Evolutionary conservation across 2,888 invertebrate species (phyloP).

Genomic region (Patella pellucida): DNA sequence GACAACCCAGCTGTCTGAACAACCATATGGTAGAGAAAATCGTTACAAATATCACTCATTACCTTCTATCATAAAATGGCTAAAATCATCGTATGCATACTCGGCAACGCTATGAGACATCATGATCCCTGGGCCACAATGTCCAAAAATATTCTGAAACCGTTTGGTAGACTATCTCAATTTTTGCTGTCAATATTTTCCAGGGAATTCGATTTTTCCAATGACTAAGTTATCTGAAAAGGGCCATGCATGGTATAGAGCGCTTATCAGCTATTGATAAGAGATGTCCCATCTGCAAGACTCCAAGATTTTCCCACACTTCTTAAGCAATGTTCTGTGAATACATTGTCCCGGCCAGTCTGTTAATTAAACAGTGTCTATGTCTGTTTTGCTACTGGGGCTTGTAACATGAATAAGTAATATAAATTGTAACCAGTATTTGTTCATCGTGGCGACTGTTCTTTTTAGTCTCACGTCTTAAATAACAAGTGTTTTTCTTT

Average conservation of each 20-base stretch:
- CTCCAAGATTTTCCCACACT: slow-evolving; percentile 40
- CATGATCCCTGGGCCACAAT: slow-evolving; percentile 8
- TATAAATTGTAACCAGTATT: no score
- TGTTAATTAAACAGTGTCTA: neutral
- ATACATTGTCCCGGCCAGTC: neutral
- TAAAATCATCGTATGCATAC: slow-evolving; percentile 18
- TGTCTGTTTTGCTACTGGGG: neutral
- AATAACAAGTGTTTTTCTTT: no score
- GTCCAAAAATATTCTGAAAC: neutral
- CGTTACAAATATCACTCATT: neutral
- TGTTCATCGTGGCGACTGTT: no score
- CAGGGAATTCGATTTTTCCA: slow-evolving; percentile 31
- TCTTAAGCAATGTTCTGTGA: slow-evolving; percentile 14
- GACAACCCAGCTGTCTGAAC: slow-evolving; percentile 6
- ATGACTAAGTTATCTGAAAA: slow-evolving; percentile 31
- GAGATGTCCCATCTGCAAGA: slow-evolving; percentile 35
- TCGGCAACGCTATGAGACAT: slow-evolving; percentile 2
- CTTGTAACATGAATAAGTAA: no score
- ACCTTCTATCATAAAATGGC: slow-evolving; percentile 20
- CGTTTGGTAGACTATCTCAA: neutral
- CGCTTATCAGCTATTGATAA: slow-evolving; percentile 39
- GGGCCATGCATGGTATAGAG: slow-evolving; percentile 25
- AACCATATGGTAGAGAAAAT: neutral
- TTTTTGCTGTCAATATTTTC: slow-evolving; percentile 22
- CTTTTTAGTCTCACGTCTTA: no score